Evolutionary conservation across 2,888 invertebrate species (phyloP), one percentile per base, ranked within the genome.

Genomic region (Ennomos erosarius): DNA sequence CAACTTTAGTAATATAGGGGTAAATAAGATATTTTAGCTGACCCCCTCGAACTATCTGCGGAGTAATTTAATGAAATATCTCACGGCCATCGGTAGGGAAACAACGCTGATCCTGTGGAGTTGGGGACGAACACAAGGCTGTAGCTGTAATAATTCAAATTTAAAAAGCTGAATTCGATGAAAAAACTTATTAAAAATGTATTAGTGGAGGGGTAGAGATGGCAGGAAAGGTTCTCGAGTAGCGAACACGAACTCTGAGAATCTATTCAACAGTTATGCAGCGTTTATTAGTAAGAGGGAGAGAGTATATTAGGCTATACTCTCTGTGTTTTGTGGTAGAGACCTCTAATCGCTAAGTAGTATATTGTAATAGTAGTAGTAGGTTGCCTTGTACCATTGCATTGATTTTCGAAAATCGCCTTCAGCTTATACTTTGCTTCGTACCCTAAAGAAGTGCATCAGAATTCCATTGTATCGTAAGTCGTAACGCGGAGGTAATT

Each of bases 1-100:
- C 46, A 65, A 64, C 42, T 62, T 59, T 59, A 45, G 51, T 53
- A 62, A 65, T 64, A 65, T 55, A 39, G 39, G 9, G 56, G 57
- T 60, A 61, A 64, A 69, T 65, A 54, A 54, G 59, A 64, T 61
- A 56, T 66, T 68, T 62, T 60, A 62, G 59, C 57, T 57, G 9
- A 33, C 55, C 13, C 55, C 55, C 54, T 35, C 16, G 44, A 78
- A 78, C 70, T 79, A 78, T 79, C 68, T 68, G 56, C 57, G 56
- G 64, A 69, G 71, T 67, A 70, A 68, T 79, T 72, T 78, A 77
- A 76, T 81, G 74, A 74, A 82, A 81, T 82, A 81, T 68, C 79
- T 77, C 59, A 33, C 46, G 65, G 56, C 71, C 66, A 69, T 72
- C 69, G 64, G 64, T 57, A 47, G 63, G 62, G 74, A 70, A 75